Conservation (phyloP, 2,888 invertebrate genomes). For the Melanostoma mellinum region DNA sequence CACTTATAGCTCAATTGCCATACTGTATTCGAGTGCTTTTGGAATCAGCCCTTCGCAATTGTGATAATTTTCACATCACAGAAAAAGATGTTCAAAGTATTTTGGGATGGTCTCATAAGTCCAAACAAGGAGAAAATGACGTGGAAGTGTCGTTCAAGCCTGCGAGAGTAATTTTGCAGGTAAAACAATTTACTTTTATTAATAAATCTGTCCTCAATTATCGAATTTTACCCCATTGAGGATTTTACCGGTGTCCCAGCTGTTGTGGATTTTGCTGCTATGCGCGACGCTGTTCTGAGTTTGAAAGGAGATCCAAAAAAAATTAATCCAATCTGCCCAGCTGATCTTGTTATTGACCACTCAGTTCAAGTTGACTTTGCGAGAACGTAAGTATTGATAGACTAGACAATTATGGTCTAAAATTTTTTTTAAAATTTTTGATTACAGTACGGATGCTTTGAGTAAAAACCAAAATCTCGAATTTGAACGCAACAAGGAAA, state of each 20-base stretch:
- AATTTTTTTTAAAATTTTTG: conserved; percentile 24
- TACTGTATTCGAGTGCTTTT: conserved; percentile 95
- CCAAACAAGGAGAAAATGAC: conserved; percentile 82
- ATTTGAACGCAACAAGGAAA: conserved; percentile 96
- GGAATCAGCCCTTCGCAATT: conserved; percentile 97
- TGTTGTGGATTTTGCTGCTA: conserved; percentile 99
- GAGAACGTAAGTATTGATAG: conserved; percentile 83
- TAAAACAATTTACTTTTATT: conserved; percentile 78
- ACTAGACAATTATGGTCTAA: neutral
- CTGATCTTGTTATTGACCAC: conserved; percentile 98
- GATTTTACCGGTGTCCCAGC: conserved; percentile 98
- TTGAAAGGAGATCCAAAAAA: conserved; percentile 94
- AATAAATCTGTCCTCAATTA: neutral
- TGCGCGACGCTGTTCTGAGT: conserved; percentile 96
- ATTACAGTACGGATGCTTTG: conserved; percentile 90
- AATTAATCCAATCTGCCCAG: conserved; percentile 98
- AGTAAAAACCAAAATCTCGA: conserved; percentile 96
- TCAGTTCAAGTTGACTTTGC: conserved; percentile 98
- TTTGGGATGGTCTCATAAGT: conserved; percentile 89
- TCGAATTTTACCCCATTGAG: conserved; percentile 81
- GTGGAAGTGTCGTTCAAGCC: conserved; percentile 98
- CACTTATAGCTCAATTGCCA: conserved; percentile 89
- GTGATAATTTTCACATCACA: conserved; percentile 96
- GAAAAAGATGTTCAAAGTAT: conserved; percentile 94
- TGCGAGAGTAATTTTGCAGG: conserved; percentile 97